Conservation (phyloP, 2,888 invertebrate species). For the Barypeithes pellucidus region DNA sequence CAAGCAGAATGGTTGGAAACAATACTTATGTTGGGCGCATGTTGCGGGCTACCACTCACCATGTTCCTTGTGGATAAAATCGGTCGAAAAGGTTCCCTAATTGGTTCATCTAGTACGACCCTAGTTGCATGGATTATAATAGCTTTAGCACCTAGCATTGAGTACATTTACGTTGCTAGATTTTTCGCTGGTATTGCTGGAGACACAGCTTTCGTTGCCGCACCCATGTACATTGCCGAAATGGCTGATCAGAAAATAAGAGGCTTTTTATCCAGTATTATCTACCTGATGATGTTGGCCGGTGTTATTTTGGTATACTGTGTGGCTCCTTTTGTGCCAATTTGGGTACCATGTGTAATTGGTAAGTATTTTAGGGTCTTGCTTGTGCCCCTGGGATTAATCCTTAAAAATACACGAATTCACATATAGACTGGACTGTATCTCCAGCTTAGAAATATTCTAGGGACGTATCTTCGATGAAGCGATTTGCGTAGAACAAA, state of each 20-base stretch:
- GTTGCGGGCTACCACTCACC: conserved; percentile 65
- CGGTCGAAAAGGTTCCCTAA: conserved; percentile 65
- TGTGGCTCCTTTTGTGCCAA: conserved; percentile 63
- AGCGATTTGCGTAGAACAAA: no score
- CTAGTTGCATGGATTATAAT: conserved; percentile 66
- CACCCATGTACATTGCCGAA: conserved; percentile 69
- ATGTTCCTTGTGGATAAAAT: conserved; percentile 65
- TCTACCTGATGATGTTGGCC: conserved; percentile 69
- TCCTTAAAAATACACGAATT: no score
- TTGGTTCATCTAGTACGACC: conserved; percentile 65
- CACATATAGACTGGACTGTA: no score
- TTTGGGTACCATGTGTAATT: conserved; percentile 62
- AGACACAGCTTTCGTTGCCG: conserved; percentile 69
- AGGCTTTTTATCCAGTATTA: conserved; percentile 68
- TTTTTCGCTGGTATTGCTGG: conserved; percentile 68
- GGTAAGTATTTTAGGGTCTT: conserved; percentile 22
- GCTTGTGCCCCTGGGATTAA: no score
- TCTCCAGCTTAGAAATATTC: no score
- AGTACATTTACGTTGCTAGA: conserved; percentile 65
- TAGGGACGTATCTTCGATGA: no score
- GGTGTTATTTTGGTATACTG: conserved; percentile 67
- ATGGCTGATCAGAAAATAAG: conserved; percentile 69
- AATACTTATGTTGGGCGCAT: conserved; percentile 62
- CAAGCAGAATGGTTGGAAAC: conserved; percentile 63
- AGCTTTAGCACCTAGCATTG: conserved; percentile 62